phyloP scores from a whole-genome alignment of 2,113 vertebrate genomes.

The Semicossyphus pulcher region DNA sequence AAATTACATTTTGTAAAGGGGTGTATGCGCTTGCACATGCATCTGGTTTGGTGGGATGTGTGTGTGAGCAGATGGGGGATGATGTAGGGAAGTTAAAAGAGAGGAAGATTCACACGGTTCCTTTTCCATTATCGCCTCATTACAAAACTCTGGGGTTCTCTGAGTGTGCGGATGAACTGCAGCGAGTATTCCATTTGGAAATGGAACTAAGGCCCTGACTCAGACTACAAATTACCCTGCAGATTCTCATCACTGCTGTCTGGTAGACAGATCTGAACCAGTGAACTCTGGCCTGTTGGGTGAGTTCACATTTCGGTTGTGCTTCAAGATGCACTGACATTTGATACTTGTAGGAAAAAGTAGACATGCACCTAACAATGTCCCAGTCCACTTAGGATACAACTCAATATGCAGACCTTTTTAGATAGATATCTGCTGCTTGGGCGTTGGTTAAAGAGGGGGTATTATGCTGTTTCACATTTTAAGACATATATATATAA shows the following conservation, averaged over 20 bases:
- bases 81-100: conserved; percentile 20
- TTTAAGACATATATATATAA: too few species aligned
- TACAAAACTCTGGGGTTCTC: conserved; percentile 55
- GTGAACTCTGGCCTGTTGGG: conserved; percentile 51
- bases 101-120: conserved; percentile 45
- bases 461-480: too few species aligned
- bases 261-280: conserved; percentile 48
- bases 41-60: conserved; percentile 9
- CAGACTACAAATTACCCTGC: conserved; percentile 64
- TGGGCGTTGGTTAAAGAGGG: too few species aligned
- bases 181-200: conserved; percentile 64
- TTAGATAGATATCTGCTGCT: background rate
- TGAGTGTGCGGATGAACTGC: conserved; percentile 54
- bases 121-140: conserved; percentile 68
- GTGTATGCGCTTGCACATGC: background rate
- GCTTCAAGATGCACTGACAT: conserved; percentile 38
- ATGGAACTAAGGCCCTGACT: conserved; percentile 64
- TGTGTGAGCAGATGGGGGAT: background rate
- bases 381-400: background rate
- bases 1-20: conserved; percentile 15
- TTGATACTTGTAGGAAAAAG: conserved; percentile 13
- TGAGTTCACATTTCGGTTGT: conserved; percentile 32
- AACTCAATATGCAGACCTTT: background rate
- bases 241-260: conserved; percentile 57
- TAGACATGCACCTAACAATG: conserved; percentile 13